Base-by-base conservation (phyloP, 2,888 invertebrate genomes). In the Allolobophora icterica region DNA sequence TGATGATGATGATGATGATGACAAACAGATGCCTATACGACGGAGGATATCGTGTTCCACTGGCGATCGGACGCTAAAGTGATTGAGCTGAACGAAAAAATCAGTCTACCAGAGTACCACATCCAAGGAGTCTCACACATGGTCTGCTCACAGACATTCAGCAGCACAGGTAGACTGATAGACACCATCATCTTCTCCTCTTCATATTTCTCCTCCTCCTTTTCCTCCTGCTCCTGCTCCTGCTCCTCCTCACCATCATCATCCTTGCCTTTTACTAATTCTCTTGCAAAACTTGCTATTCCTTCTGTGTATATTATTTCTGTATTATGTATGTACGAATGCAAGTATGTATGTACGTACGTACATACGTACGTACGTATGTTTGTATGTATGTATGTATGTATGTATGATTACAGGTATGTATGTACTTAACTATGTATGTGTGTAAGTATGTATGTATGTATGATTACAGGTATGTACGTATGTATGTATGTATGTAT, bases 11-110 rank as follows among this genome's bases (percentile, higher is more conserved):
- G 52, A 52, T 24, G 52, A 71, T 34, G 45, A 33, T 84, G n/a
- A 30, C 52, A 5, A 89, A 40, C 91, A 92, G 92, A 92, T 83
- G 92, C 91, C n/a, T 92, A 92, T 89, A 92, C 92, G n/a, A 92
- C 92, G 21, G 91, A 92, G 24, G 92, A 92, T 38, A 42, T 92
- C 83, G 83, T 91, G 33, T 91, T 92, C 34, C 58, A 83, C 38
- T 92, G 92, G 92, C 83, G 91, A 38, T 33, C 58, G 34, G 92
- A 90, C 30, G 91, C 89, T 8, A 87, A 35, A 21, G 71, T 90
- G 21, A 91, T 92, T 34, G 92, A 92, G 90, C 89, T 92, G 21
- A 92, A 92, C 83, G 83, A 89, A 15, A 24, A 34, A 19, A 92
- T 92, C 40, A 91, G 90, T 58, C 91, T 92, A 89, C 92, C 92